Evolutionary conservation across 2,113 vertebrate species (phyloP).

Genomic region (Tragelaphus scriptus): DNA sequence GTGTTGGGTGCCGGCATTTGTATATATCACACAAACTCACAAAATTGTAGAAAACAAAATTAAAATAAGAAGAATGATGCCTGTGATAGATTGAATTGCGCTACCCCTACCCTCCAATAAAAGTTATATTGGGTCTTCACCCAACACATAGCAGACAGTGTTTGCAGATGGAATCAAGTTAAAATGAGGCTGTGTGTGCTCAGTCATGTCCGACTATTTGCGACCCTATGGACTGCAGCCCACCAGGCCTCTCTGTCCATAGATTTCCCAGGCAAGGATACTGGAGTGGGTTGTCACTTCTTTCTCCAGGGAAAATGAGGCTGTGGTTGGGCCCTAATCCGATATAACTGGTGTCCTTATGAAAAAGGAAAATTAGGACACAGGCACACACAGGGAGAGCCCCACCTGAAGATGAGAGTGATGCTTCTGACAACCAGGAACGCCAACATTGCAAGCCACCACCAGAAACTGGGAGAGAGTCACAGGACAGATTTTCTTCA

Average conservation of each 20-base stretch:
- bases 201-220: neutral
- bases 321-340: neutral
- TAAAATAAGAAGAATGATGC: neutral
- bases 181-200: neutral
- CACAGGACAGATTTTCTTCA: neutral
- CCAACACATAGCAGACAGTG: neutral
- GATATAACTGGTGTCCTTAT: neutral
- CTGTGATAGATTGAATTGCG: neutral
- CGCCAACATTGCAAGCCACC: rapidly evolving
- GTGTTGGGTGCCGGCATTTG: neutral
- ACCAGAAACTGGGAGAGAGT: neutral
- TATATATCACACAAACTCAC: neutral
- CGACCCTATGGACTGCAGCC: neutral
- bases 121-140: neutral
- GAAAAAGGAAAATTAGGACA: neutral
- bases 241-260: neutral
- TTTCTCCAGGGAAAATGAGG: neutral
- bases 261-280: neutral
- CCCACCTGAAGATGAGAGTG: neutral
- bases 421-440: neutral
- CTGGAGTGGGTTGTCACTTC: neutral
- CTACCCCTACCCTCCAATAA: neutral
- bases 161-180: neutral
- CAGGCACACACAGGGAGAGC: neutral
- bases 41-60: neutral